Conservation (phyloP, 2,888 invertebrate species). For the Unio pictorum region DNA sequence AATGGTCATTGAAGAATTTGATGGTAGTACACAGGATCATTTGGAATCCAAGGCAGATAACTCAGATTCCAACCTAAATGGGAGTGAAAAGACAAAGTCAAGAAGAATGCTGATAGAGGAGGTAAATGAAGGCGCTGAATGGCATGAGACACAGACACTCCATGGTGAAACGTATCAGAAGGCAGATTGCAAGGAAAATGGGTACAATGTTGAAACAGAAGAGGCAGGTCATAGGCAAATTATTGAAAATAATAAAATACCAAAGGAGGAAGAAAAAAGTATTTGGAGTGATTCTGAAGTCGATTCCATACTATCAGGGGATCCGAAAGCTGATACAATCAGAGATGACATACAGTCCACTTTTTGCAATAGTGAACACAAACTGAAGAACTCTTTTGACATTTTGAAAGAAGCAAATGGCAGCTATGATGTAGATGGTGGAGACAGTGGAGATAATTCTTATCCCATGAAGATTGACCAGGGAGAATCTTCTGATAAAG, state of each 20-base stretch:
- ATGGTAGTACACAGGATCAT: slow-evolving; percentile 29
- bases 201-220: not conserved
- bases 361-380: too few species aligned
- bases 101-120: slow-evolving; percentile 31
- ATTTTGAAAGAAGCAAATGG: slow-evolving; percentile 4
- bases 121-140: slow-evolving; percentile 30
- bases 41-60: not conserved
- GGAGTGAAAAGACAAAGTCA: slow-evolving; percentile 5
- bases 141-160: not conserved
- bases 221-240: not conserved
- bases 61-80: slow-evolving; percentile 2
- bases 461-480: slow-evolving; percentile 2
- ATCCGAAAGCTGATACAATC: not conserved
- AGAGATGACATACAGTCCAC: too few species aligned
- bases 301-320: not conserved
- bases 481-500: slow-evolving; percentile 7
- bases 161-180: slow-evolving; percentile 17
- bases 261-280: slow-evolving; percentile 16
- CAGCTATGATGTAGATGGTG: slow-evolving; percentile 1
- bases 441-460: slow-evolving; percentile 8
- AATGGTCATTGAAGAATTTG: slow-evolving; percentile 67
- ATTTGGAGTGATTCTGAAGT: slow-evolving; percentile 30
- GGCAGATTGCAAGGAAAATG: slow-evolving; percentile 7
- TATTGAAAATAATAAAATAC: slow-evolving; percentile 4
- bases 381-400: not conserved